Percentiles rank a stretch among this genome's conserved stretches.
These are phyloP conservation scores for Myrmecophaga tridactyla DNA, from an alignment of 2,113 vertebrate species.

Conservation along the genomic window DNA sequence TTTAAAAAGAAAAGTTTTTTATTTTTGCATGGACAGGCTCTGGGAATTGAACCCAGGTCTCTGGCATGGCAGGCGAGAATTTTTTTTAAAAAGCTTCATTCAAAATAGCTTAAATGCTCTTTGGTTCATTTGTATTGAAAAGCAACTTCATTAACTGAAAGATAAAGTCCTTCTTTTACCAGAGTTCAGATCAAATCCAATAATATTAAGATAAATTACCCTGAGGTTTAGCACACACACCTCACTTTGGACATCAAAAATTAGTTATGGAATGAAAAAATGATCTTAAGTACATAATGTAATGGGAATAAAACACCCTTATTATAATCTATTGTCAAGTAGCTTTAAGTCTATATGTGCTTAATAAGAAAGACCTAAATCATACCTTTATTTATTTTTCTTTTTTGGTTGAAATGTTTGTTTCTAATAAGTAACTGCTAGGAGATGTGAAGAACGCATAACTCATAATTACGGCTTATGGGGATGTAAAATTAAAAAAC, in stretches of 20 bases:
- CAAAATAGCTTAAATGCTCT: conserved; percentile 44
- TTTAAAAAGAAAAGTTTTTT: conserved; percentile 60
- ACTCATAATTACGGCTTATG: neutral
- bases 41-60: too few species aligned
- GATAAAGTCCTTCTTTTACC: conserved; percentile 60
- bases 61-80: too few species aligned
- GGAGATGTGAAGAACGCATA: neutral
- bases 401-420: neutral
- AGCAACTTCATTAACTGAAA: conserved; percentile 35
- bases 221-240: neutral
- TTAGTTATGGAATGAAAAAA: neutral
- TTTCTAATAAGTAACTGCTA: neutral
- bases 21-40: too few species aligned
- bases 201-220: neutral
- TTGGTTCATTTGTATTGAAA: conserved; percentile 63
- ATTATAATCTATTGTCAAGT: neutral
- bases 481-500: neutral
- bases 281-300: neutral
- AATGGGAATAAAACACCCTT: neutral
- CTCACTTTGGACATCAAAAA: neutral
- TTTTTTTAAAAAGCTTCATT: too few species aligned
- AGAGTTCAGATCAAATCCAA: conserved; percentile 4
- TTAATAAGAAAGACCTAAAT: neutral
- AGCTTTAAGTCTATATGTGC: neutral
- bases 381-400: neutral